Evolutionary conservation across 92 coral and sea anemone species (phyloP), one percentile per base, ranked within the genome.

Genomic region (Muricea muricata): DNA sequence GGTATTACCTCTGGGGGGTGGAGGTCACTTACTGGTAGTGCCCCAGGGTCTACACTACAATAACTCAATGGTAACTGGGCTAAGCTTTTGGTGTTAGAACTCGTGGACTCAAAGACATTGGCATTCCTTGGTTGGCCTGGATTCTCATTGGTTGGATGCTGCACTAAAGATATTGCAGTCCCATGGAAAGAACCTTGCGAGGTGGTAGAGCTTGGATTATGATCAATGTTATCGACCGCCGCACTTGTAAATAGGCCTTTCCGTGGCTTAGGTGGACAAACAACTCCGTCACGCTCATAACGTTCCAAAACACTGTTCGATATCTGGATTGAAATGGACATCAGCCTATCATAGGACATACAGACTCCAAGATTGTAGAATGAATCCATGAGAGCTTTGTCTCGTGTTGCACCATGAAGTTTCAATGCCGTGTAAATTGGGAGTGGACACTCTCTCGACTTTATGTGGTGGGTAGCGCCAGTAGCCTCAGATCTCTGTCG

Each of bases 341-440:
- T 85, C 15, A 90, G 88, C 46, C 92, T 32, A 56, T 90, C 93
- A 69, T 87, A 89, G 48, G 90, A 89, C 10, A 90, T 84, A 28
- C 89, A 85, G 87, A 85, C 28, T 0, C 93, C 91, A 3, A 91
- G 86, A 17, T 85, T 81, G 48, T 78, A 91, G 33, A 91, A 81
- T 31, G 89, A 18, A 35, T 89, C 91, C 9, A 91, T 48, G 65
- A 91, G 75, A 17, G 83, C 24, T 32, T 69, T 82, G 17, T 89
- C 75, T 60, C 92, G 60, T 0, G 87, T 88, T 0, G 79, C 54
- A 10, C 91, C 94, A 34, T 92, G 92, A 20, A 91, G 88, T 41
- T 91, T 91, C 52, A 91, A 65, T 7, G 90, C 92, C 23, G 73
- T 34, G 56, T 85, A 91, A 12, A 89, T 67, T 7, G 91, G 89